Evolutionary conservation across 2,113 vertebrate species (phyloP).

Genomic region (Cavia porcellus): DNA sequence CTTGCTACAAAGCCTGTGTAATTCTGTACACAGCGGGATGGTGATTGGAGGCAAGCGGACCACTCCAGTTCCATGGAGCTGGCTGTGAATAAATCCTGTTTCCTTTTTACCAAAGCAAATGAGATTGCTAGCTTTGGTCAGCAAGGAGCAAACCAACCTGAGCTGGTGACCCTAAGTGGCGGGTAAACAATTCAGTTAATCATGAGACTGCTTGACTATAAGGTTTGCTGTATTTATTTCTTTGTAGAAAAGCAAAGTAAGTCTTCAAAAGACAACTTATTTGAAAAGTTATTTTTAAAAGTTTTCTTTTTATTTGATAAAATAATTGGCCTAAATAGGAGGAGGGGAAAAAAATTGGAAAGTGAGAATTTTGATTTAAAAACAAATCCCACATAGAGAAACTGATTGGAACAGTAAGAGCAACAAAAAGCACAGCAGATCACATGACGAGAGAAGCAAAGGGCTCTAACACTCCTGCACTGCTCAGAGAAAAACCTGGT

Average conservation of each 20-base stretch:
- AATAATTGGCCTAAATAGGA: neutral
- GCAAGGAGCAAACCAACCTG: neutral
- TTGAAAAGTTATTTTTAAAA: neutral
- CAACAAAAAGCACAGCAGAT: neutral
- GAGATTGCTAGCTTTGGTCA: neutral
- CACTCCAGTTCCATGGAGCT: neutral
- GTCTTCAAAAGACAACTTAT: neutral
- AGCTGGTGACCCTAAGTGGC: neutral
- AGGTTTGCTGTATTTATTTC: neutral
- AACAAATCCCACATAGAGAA: neutral
- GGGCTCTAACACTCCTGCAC: neutral
- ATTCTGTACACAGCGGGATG: neutral
- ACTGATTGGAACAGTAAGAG: neutral
- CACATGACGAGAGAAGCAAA: neutral
- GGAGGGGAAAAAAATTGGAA: neutral
- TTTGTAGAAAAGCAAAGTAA: neutral
- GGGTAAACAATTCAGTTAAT: neutral
- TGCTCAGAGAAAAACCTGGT: neutral
- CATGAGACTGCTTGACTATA: neutral
- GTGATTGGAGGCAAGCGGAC: neutral
- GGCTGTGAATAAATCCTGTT: neutral
- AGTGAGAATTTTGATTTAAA: neutral
- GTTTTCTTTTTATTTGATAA: conserved; percentile 19
- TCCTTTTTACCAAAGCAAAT: neutral
- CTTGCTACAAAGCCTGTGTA: neutral